Conservation (phyloP, 2,797 vertebrate species). For the Dromococcyx pavoninus region DNA sequence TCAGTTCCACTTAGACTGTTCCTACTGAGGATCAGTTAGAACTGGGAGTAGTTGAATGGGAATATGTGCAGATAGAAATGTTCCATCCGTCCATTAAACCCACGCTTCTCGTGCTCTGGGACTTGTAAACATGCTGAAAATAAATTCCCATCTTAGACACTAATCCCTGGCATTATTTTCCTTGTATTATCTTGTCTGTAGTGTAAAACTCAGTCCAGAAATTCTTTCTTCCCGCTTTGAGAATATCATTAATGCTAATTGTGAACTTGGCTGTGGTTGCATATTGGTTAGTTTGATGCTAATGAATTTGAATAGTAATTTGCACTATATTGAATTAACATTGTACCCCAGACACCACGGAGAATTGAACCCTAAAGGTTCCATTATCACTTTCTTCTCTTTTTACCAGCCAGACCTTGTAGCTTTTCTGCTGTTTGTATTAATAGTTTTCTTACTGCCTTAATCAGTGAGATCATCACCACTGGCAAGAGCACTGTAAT, state of each 20-base stretch:
- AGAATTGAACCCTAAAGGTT: slow-evolving; percentile 51
- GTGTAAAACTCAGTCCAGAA: neutral
- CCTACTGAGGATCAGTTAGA: neutral
- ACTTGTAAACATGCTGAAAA: neutral
- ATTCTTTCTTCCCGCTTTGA: slow-evolving; percentile 30
- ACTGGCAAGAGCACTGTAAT: neutral
- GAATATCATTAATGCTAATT: slow-evolving; percentile 63
- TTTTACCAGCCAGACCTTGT: neutral
- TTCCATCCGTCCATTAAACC: neutral
- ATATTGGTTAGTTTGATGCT: slow-evolving; percentile 44
- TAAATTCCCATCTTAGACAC: neutral
- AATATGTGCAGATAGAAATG: neutral
- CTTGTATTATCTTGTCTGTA: slow-evolving; percentile 30
- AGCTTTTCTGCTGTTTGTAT: slow-evolving; percentile 4
- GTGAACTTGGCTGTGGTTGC: slow-evolving; percentile 58
- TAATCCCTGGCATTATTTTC: slow-evolving; percentile 43
- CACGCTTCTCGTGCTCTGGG: neutral
- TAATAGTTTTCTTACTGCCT: neutral
- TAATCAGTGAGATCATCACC: neutral
- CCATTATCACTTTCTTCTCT: neutral
- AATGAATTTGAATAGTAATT: slow-evolving; percentile 66
- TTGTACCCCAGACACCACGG: slow-evolving; percentile 26
- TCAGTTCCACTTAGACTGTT: neutral
- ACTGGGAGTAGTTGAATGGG: neutral
- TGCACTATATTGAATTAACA: slow-evolving; percentile 61